Conservation (phyloP, 2,797 vertebrate genomes). For the Petrocephalus sullivani region DNA sequence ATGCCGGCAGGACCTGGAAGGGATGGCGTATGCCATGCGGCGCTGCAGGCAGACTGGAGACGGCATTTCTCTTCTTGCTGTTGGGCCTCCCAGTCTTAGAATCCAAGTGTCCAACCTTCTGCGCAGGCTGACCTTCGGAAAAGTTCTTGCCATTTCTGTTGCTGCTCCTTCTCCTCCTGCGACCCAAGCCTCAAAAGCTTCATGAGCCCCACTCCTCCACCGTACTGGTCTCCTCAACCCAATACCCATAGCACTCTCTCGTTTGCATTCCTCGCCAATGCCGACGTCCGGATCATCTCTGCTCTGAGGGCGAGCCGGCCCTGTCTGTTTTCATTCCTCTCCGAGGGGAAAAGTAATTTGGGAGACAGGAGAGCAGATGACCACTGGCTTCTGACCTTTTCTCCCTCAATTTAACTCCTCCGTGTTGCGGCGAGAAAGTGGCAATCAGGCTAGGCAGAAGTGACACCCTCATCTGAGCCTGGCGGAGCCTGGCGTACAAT, state of each 20-base stretch:
- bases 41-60: not conserved
- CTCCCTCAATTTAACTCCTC: constrained; percentile 74
- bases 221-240: constrained; percentile 26
- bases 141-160: constrained; percentile 29
- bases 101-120: constrained; percentile 25
- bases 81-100: constrained; percentile 22
- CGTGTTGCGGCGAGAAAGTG: constrained; percentile 52
- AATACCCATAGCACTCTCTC: constrained; percentile 41
- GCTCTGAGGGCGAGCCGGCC: constrained; percentile 41
- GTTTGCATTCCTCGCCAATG: constrained; percentile 24
- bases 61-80: not conserved
- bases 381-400: constrained; percentile 77
- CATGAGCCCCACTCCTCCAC: constrained; percentile 14
- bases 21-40: not conserved
- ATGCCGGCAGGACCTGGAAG: not conserved
- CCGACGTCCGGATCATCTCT: constrained; percentile 51
- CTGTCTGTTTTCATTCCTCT: constrained; percentile 71
- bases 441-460: constrained; percentile 65
- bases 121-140: constrained; percentile 38
- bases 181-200: constrained; percentile 7
- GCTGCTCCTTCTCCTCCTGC: constrained; percentile 31
- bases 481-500: constrained; percentile 53
- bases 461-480: constrained; percentile 72
- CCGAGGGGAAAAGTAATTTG: constrained; percentile 60
- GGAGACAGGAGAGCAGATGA: constrained; percentile 65